These are phyloP conservation scores for Ricordea florida DNA, from an alignment of 92 coral and sea anemone species.

Conservation along the genomic window DNA sequence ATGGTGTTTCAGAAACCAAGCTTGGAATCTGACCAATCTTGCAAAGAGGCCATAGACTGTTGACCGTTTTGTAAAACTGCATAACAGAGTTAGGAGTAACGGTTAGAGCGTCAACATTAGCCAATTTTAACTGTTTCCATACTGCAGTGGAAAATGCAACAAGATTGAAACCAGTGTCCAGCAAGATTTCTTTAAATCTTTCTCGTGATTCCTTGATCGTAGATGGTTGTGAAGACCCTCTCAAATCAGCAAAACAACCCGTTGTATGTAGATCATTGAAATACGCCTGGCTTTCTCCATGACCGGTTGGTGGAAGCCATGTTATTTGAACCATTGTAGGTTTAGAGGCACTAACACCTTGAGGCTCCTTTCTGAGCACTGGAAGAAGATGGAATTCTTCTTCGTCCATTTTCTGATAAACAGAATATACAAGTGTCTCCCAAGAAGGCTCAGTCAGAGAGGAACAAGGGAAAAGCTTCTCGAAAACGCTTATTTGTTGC, in stretches of 20 bases:
- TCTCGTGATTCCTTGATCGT: neutral
- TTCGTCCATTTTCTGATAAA: too few relatives aligned
- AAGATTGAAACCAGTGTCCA: constrained; percentile 57
- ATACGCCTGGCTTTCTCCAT: constrained; percentile 26
- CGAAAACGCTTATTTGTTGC: neutral
- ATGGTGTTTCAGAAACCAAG: constrained; percentile 9
- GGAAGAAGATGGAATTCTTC: too few relatives aligned
- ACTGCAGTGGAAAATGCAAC: constrained; percentile 44
- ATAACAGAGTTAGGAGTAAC: constrained; percentile 32
- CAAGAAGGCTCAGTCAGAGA: constrained; percentile 1
- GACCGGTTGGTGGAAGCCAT: constrained; percentile 54
- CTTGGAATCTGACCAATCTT: constrained; percentile 49
- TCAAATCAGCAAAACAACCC: too few relatives aligned
- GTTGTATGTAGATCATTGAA: too few relatives aligned
- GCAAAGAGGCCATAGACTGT: constrained; percentile 2
- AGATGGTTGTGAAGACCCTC: too few relatives aligned
- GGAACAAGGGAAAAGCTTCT: constrained; percentile 14
- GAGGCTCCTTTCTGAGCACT: too few relatives aligned
- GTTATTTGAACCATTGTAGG: neutral
- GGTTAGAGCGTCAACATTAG: neutral
- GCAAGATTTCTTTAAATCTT: constrained; percentile 1
- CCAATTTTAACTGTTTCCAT: constrained; percentile 17
- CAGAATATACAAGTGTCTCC: too few relatives aligned
- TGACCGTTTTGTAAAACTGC: constrained; percentile 40
- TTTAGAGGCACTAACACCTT: constrained; percentile 32